Percentiles rank a stretch among this genome's conserved stretches.
Conservation (phyloP, 2,113 vertebrate species). For the Vombatus ursinus region DNA sequence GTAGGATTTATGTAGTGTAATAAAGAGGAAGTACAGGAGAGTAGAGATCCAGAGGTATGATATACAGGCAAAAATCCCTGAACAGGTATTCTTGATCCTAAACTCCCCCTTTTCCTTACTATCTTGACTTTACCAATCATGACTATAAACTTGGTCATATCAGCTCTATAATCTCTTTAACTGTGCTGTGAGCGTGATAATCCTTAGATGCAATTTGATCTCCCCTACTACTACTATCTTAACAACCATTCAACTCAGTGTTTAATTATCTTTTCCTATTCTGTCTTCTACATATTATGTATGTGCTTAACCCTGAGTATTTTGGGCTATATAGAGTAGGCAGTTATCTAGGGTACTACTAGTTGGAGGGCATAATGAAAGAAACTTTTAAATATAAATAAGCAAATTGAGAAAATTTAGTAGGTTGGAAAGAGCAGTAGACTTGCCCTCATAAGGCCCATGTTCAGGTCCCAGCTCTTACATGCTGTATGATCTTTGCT, state of each 20-base stretch:
- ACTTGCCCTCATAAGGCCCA: background rate
- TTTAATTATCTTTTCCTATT: background rate
- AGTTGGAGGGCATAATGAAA: background rate
- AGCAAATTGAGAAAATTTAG: background rate
- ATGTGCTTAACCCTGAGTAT: background rate
- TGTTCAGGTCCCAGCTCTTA: background rate
- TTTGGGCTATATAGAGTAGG: background rate
- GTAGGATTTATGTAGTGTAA: background rate
- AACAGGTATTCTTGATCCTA: background rate
- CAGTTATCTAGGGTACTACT: background rate
- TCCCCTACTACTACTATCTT: constrained; percentile 1
- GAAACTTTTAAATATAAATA: background rate
- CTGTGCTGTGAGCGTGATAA: background rate
- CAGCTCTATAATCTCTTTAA: background rate
- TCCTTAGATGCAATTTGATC: constrained; percentile 12
- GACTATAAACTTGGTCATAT: background rate
- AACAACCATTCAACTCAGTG: background rate
- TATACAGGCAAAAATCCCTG: background rate
- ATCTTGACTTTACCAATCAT: constrained; percentile 27
- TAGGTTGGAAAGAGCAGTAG: background rate
- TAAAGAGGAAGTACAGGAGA: background rate
- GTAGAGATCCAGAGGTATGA: background rate
- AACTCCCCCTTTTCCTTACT: background rate
- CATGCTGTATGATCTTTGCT: background rate
- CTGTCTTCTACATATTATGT: background rate